These are phyloP conservation scores for Onychomys torridus DNA, from an alignment of 2,797 vertebrate species.

Conservation along the genomic window DNA sequence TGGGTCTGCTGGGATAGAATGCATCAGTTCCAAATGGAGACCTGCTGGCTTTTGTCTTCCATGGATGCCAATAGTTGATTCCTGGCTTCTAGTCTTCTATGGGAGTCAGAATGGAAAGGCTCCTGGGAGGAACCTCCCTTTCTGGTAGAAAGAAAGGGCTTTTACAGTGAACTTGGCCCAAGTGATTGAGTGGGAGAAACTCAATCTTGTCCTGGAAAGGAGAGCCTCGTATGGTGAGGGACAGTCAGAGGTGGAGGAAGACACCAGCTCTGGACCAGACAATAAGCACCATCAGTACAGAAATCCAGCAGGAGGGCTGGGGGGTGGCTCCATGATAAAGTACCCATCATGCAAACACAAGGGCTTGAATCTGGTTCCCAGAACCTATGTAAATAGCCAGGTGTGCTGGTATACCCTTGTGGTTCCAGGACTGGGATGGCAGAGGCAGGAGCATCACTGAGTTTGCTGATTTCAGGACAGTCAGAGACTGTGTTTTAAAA, in stretches of 20 bases:
- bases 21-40: fast-evolving
- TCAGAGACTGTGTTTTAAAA: neutral
- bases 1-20: neutral
- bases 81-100: neutral
- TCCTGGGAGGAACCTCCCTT: neutral
- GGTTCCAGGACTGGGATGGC: neutral
- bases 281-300: too few relatives aligned
- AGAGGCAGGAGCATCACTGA: neutral
- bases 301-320: neutral
- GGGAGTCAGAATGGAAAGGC: neutral
- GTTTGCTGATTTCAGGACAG: neutral
- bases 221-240: neutral
- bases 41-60: neutral
- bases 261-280: neutral
- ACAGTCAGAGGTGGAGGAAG: neutral
- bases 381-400: neutral
- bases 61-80: neutral
- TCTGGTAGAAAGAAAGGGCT: neutral
- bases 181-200: neutral
- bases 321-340: neutral
- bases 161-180: neutral
- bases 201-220: neutral
- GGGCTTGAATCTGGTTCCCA: neutral
- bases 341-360: neutral
- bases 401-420: neutral